These are phyloP conservation scores for Pao palembangensis DNA, from an alignment of 2,113 vertebrate species.

Conservation along the genomic window DNA sequence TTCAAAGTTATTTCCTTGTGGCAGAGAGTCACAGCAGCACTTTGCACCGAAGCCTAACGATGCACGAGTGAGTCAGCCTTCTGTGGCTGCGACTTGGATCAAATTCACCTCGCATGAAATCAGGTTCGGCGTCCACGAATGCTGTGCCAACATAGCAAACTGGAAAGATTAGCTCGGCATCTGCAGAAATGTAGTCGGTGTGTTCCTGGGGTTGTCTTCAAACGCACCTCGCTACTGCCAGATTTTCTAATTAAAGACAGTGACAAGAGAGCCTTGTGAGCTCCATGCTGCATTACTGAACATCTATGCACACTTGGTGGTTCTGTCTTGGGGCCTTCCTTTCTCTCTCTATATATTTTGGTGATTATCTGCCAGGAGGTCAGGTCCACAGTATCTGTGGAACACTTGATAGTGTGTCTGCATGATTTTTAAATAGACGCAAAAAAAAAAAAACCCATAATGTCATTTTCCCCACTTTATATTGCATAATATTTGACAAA, in stretches of 20 bases:
- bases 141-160: constrained; percentile 6
- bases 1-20: constrained; percentile 10
- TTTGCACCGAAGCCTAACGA: constrained; percentile 19
- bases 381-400: constrained; percentile 28
- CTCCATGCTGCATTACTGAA: constrained; percentile 56
- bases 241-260: constrained; percentile 58
- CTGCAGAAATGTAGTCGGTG: constrained; percentile 1
- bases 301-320: constrained; percentile 23
- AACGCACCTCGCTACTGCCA: not conserved
- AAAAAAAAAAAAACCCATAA: not conserved
- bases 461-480: not conserved
- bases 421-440: not conserved
- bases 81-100: constrained; percentile 11
- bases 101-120: constrained; percentile 18
- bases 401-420: constrained; percentile 24
- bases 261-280: constrained; percentile 46
- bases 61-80: constrained; percentile 22
- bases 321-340: not conserved
- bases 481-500: constrained; percentile 3
- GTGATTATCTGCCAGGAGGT: constrained; percentile 54
- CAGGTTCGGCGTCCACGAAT: not conserved
- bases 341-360: constrained; percentile 7
- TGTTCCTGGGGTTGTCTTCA: constrained; percentile 10
- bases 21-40: constrained; percentile 3
- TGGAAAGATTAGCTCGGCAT: not conserved